Evolutionary conservation across 2,113 vertebrate genomes (phyloP), one percentile per base, ranked within the genome.

Genomic region (Asarcornis scutulata): DNA sequence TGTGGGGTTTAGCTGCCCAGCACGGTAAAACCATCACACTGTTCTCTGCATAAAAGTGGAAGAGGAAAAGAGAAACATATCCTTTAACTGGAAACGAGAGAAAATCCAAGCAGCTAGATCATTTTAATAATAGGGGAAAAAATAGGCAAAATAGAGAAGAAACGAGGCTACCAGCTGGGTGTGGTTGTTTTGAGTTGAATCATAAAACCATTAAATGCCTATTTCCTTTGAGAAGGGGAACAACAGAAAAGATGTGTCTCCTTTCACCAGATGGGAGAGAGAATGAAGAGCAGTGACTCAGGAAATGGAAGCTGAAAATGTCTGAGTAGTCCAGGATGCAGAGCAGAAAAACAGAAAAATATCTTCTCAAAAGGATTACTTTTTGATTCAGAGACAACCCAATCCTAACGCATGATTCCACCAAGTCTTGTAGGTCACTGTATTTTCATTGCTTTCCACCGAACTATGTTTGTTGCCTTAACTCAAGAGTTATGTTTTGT

Each of bases 141-240:
- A 48, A 55, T 13, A 31, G 12, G 44, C 4, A 58, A 71, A 83
- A 67, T 10, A 60, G 16, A 53, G 53, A 84, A 75, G 42, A 89
- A 84, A 92, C 58, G 31, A 94, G 63, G 63, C 59, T 91, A 58
- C n/a, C 31, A 69, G 13, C 36, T 85, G 67, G 27, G 40, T 72
- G 50, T 80, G 74, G 17, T 4, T 7, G 67, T 92, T 69, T 29
- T 3, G 11, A 6, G 23, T 67, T 87, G 77, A 87, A 72, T 72
- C 34, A 93, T 78, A 94, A 81, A 89, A 68, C 44, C 82, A 7
- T 74, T 66, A 62, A 59, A 89, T 55, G 31, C 8, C 18, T 91
- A 21, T 79, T 80, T 80, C 59, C 86, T 90, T 67, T 90, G 36
- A 63, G 55, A 90, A 90, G n/a, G 23, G 32, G 86, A 93, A 72